Conservation (phyloP, 2,797 vertebrate species). For the Cirrhinus molitorella region DNA sequence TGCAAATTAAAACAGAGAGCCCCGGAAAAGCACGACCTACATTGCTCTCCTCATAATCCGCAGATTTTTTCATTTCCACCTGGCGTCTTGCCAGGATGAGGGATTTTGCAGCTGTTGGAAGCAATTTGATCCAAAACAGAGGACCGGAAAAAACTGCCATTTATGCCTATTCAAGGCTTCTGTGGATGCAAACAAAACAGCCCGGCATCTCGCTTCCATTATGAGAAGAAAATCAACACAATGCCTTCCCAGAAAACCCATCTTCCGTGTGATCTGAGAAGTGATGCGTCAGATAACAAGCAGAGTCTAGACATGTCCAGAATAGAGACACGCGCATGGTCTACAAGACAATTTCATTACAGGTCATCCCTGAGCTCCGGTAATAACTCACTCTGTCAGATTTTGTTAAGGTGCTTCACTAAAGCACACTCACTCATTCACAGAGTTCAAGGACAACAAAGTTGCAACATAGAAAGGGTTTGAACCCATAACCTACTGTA, state of each 20-base stretch:
- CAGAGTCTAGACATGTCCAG: constrained; percentile 29
- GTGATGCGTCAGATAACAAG: constrained; percentile 30
- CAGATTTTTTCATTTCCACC: constrained; percentile 75
- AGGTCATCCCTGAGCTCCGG: not conserved
- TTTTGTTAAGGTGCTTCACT: not conserved
- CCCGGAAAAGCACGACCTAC: constrained; percentile 68
- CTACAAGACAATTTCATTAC: constrained; percentile 21
- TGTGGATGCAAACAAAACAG: constrained; percentile 8
- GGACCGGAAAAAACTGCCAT: constrained; percentile 39
- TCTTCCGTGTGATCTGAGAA: constrained; percentile 35
- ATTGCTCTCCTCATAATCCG: constrained; percentile 71
- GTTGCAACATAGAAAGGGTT: not conserved
- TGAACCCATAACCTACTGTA: not conserved
- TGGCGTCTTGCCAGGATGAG: constrained; percentile 71
- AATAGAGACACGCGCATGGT: constrained; percentile 30
- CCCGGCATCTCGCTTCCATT: not conserved
- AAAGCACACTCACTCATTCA: not conserved
- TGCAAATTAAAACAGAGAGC: constrained; percentile 64
- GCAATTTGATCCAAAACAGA: constrained; percentile 65
- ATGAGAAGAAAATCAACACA: constrained; percentile 3
- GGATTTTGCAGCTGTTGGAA: constrained; percentile 71
- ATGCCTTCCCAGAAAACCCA: constrained; percentile 31
- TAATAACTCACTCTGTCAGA: not conserved
- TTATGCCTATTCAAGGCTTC: constrained; percentile 5
- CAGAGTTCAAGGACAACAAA: not conserved